phyloP scores from a whole-genome alignment of 2,797 vertebrate genomes.

The Sebastes wilsoni region DNA sequence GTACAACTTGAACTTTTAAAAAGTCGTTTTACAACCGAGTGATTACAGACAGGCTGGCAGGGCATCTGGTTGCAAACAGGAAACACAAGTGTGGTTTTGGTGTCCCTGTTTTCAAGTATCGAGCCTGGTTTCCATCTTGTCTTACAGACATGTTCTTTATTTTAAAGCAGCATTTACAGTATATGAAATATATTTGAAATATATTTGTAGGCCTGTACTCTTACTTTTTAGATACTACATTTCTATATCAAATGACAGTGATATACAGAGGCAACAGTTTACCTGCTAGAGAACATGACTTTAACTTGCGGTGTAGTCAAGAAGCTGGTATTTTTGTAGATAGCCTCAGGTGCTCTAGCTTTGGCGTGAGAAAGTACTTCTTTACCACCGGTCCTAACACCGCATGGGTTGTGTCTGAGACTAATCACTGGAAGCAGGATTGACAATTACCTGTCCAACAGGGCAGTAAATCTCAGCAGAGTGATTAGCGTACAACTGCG shows the following conservation, averaged over 20 bases:
- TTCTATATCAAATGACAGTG: not conserved
- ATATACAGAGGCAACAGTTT: not conserved
- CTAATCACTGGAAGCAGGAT: constrained; percentile 56
- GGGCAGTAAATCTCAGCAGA: constrained; percentile 65
- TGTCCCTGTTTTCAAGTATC: constrained; percentile 30
- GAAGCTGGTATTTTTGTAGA: constrained; percentile 32
- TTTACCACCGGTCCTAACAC: constrained; percentile 26
- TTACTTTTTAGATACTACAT: not conserved
- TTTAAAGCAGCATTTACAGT: not conserved
- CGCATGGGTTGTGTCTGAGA: constrained; percentile 48
- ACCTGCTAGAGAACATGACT: not conserved
- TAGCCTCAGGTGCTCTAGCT: constrained; percentile 32
- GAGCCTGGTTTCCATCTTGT: not conserved
- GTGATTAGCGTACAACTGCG: constrained; percentile 67
- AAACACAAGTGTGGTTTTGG: constrained; percentile 32
- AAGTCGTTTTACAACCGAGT: constrained; percentile 68
- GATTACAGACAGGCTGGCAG: constrained; percentile 62
- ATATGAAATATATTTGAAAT: not conserved
- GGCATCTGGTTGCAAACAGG: constrained; percentile 68
- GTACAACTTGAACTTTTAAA: constrained; percentile 63
- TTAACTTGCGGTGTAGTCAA: not conserved
- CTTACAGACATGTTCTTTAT: not conserved
- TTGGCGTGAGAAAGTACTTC: constrained; percentile 62
- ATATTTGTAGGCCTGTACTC: not conserved
- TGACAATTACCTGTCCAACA: constrained; percentile 69